Conservation (phyloP, 2,797 vertebrate genomes). For the Semotilus atromaculatus region DNA sequence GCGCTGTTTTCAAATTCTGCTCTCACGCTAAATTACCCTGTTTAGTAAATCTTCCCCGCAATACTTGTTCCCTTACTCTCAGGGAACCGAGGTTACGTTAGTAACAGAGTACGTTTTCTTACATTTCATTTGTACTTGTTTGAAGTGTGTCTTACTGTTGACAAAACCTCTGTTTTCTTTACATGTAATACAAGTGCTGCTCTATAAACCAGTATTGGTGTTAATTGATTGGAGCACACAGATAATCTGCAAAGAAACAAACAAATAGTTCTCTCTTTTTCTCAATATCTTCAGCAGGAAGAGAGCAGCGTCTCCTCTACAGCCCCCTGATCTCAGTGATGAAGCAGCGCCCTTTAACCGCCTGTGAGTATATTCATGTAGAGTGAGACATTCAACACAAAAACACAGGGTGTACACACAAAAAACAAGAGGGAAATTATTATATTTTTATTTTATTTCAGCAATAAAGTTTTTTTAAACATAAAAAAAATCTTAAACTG, state of each 20-base stretch:
- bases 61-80: no score
- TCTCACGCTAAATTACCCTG: no score
- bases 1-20: no score
- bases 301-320: not conserved
- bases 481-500: not conserved
- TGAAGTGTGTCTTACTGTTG: not conserved
- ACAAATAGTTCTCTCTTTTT: not conserved
- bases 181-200: no score
- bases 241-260: not conserved
- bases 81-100: no score
- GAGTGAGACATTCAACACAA: not conserved
- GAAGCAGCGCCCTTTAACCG: not conserved
- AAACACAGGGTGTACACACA: not conserved
- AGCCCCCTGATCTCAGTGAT: not conserved
- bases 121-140: no score
- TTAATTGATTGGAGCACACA: not conserved
- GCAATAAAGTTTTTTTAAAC: not conserved
- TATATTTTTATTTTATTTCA: not conserved
- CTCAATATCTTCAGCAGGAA: not conserved
- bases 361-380: not conserved
- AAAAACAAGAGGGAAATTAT: not conserved
- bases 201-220: not conserved
- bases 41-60: no score
- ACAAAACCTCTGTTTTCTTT: no score
- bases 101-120: no score